Base-by-base conservation (phyloP, 2,113 vertebrate species). In the Thymallus thymallus region DNA sequence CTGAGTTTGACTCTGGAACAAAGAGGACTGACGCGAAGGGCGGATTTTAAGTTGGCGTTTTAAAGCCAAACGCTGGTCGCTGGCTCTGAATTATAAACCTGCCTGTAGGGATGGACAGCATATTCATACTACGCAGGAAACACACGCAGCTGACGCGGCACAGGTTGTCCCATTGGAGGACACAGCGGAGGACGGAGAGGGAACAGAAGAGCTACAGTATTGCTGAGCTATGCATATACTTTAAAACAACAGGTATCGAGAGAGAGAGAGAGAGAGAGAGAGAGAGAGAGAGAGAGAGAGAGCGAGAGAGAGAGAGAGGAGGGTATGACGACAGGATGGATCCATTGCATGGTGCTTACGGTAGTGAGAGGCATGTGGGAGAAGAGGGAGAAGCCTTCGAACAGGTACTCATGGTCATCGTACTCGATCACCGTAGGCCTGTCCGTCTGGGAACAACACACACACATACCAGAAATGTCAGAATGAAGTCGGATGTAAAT, bases 351-450 rank as follows among this genome's bases (percentile, higher is more conserved):
- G 45, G 48, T 13, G 86, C 97, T 97, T 93, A 99, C 98, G 0
- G 92, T 97, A 29, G 94, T 96, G 65, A 99, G 93, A 0, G 96
- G 95, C 1, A 93, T 93, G 35, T 99, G 98, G n/a, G 97, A 94
- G 91, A 98, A 98, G 83, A 99, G 94, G 2, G 97, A 99, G 91
- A 99, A 99, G 6, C 98, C 98, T 90, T 99, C 98, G 74, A 99
- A 99, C 87, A 99, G 96, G 77, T 99, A 99, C 81, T 99, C 98
- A 1, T 99, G 98, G 87, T 99, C 98, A 55, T 99, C 98, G 30
- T 99, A 99, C 80, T 99, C 97, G 68, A 99, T 94, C 82, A 98
- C 98, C 1, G 98, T 99, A 13, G 98, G 98, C 74, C 97, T 86
- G 88, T 99, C 98, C 0, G 98, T 99, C 98, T 99, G 86, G 67